Evolutionary conservation across 2,113 vertebrate species (phyloP).

Genomic region (Dipodomys merriami): DNA sequence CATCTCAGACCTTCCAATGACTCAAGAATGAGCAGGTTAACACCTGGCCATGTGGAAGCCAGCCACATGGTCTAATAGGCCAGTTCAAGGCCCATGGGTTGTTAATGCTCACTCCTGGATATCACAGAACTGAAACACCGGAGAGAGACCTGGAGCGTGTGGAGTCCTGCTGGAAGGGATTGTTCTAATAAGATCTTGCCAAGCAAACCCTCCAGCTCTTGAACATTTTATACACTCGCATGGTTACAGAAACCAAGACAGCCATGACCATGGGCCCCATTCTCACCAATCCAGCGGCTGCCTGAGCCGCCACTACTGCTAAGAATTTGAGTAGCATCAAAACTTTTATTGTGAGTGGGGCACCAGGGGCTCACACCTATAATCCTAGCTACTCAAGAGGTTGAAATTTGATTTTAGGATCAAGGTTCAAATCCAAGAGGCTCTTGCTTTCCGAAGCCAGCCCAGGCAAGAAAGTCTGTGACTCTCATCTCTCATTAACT

Average conservation of each 20-base stretch:
- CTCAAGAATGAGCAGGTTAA: background rate
- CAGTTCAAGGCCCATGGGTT: too few species aligned
- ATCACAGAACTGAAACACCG: background rate
- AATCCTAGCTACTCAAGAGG: too few species aligned
- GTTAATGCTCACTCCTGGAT: background rate
- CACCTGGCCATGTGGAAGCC: rapidly evolving
- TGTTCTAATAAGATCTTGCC: background rate
- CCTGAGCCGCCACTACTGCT: background rate
- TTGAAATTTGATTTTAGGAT: too few species aligned
- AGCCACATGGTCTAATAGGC: background rate
- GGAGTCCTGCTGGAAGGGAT: background rate
- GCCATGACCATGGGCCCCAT: background rate
- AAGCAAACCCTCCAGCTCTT: background rate
- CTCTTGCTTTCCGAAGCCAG: too few species aligned
- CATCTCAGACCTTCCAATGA: background rate
- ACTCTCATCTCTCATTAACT: too few species aligned
- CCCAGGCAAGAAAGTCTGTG: too few species aligned
- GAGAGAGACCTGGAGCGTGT: background rate
- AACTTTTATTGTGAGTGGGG: background rate
- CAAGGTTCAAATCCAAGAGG: too few species aligned
- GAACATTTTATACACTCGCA: background rate
- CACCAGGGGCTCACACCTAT: too few species aligned
- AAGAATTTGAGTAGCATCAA: background rate
- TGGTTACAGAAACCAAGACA: background rate
- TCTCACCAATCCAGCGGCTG: background rate